Percentiles rank a stretch among this genome's conserved stretches.
These are phyloP conservation scores for Taphrorychus bicolor DNA, from an alignment of 2,888 invertebrate species.

Conservation along the genomic window DNA sequence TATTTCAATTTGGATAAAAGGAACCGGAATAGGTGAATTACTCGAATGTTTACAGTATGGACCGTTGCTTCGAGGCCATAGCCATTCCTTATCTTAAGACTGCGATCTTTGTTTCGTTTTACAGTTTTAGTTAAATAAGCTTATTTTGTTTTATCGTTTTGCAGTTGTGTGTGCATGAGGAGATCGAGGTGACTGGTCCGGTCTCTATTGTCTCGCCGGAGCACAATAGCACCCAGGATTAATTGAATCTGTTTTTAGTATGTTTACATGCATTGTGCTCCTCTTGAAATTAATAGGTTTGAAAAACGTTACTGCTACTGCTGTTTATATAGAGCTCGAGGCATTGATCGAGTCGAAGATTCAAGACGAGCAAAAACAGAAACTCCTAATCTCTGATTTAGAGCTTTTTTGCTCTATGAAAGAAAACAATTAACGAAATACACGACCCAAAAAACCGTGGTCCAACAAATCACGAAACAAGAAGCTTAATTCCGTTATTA, in stretches of 20 bases:
- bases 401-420: background rate
- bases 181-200: slow-evolving; percentile 19
- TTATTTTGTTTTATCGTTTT: slow-evolving; percentile 44
- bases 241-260: slow-evolving; percentile 40
- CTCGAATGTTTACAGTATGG: slow-evolving; percentile 44
- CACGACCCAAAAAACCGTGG: background rate
- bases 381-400: background rate
- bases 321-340: background rate
- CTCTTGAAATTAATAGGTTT: slow-evolving; percentile 34
- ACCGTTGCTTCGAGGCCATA: slow-evolving; percentile 35
- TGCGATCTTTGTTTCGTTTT: slow-evolving; percentile 44
- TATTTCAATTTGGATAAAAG: slow-evolving; percentile 49
- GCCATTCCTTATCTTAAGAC: slow-evolving; percentile 45
- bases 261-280: slow-evolving; percentile 40
- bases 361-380: background rate
- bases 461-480: background rate
- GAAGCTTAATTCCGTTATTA: background rate
- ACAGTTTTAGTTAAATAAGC: slow-evolving; percentile 46
- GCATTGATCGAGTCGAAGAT: background rate
- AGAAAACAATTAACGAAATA: background rate
- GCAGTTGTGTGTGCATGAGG: slow-evolving; percentile 29
- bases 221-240: slow-evolving; percentile 33
- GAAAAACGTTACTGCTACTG: background rate
- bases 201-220: slow-evolving; percentile 28
- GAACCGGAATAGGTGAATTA: slow-evolving; percentile 46